Conservation (phyloP, 2,888 invertebrate genomes). For the Cheilosia pagana region DNA sequence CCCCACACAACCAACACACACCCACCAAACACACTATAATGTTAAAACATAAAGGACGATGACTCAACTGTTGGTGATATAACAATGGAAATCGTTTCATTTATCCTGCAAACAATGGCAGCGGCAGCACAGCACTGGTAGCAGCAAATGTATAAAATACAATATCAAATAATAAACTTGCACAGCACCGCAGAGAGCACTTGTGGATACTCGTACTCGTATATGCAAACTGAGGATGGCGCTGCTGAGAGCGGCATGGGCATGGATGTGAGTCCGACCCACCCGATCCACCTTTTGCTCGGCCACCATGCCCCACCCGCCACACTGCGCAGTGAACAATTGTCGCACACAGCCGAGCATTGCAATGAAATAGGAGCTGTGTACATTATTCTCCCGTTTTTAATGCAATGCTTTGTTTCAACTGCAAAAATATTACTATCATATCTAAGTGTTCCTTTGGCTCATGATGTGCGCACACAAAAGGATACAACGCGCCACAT, state of each 20-base stretch:
- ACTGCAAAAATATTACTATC: conserved; percentile 75
- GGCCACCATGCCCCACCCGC: too few relatives aligned
- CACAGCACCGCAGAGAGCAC: conserved; percentile 75
- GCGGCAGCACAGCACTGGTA: conserved; percentile 66
- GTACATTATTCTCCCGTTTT: conserved; percentile 73
- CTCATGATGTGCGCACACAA: conserved; percentile 74
- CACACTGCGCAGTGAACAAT: conserved; percentile 51
- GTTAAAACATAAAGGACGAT: conserved; percentile 75
- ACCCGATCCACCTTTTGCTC: too few relatives aligned
- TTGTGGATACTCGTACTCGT: conserved; percentile 63
- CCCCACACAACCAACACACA: conserved; percentile 58
- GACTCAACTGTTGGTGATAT: conserved; percentile 75
- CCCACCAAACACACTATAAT: conserved; percentile 69
- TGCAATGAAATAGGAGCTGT: conserved; percentile 73
- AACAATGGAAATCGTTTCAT: conserved; percentile 75
- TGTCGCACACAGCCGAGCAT: conserved; percentile 57
- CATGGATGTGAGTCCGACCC: conserved; percentile 67
- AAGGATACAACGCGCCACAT: conserved; percentile 74
- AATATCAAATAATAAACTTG: conserved; percentile 75
- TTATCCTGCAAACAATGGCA: conserved; percentile 75
- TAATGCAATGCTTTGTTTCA: conserved; percentile 75
- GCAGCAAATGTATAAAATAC: conserved; percentile 75
- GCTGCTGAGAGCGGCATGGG: conserved; percentile 17
- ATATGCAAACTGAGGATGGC: conserved; percentile 64
- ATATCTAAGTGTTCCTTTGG: conserved; percentile 75